Base-by-base conservation (phyloP, 30 jellyfish, hydroid and myxozoan genomes). In the Aurelia aurita region DNA sequence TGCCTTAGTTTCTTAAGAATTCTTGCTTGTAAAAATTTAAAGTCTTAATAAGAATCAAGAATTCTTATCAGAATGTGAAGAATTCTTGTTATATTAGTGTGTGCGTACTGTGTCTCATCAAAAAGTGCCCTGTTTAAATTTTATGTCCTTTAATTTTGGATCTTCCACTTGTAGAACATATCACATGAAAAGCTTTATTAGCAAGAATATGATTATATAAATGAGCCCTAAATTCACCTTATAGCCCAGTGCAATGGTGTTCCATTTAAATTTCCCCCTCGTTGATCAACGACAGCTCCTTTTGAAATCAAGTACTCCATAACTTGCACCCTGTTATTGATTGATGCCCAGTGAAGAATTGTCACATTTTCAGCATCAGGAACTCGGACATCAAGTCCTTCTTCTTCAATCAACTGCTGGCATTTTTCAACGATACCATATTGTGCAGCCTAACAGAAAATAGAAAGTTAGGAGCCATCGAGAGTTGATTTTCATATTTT, bases 221-320 rank as follows among this genome's bases (percentile, higher is more conserved):
- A 51, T 0, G 16, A 35, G 27, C 27, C 3, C 58, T 35, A 81
- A 11, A 72, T 63, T 61, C 16, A 93, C 98, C 98, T 71, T 45
- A 93, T 78, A 22, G 98, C 96, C 98, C 98, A 93, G 28, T 93
- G 98, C 20, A 93, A 83, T 39, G 98, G 94, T 2, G 98, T 93
- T 12, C 90, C 97, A 77, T 93, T 93, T 29, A 93, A 59, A 44
- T 72, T 93, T 25, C 98, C 98, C 16, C 98, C 98, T 31, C 88
- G 89, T 74, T 87, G 96, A 66, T 93, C 98, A 55, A 93, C 93
- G 22, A 79, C 69, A 18, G 98, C 96, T 19, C 97, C 97, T 58
- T 84, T 87, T 25, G 91, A 72, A 23, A 93, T 44, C 43, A 80
- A 82, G 58, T 87, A 93, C 97, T 77, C 87, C 67, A 93, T 96